These are phyloP conservation scores for Trisateles emortualis DNA, from an alignment of 2,888 invertebrate species.

Conservation along the genomic window DNA sequence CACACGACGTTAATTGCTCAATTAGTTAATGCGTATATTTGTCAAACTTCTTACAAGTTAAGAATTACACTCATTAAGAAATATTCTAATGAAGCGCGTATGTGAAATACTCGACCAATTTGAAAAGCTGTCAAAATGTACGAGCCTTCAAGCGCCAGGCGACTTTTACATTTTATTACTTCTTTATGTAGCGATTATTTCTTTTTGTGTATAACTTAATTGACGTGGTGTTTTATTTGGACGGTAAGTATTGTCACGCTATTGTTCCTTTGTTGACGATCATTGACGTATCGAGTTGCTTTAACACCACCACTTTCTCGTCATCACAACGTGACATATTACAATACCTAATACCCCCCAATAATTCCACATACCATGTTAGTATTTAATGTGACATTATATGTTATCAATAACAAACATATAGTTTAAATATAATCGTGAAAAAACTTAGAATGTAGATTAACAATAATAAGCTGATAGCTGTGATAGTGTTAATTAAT, in stretches of 20 bases:
- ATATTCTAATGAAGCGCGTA: slow-evolving; percentile 22
- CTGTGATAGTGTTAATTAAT: too few species aligned
- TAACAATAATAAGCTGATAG: too few species aligned
- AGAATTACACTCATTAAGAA: slow-evolving; percentile 29
- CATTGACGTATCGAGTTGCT: too few species aligned
- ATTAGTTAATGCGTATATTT: slow-evolving; percentile 20
- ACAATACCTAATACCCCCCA: too few species aligned
- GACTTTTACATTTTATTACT: slow-evolving; percentile 23
- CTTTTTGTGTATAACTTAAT: neutral
- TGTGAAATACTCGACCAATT: slow-evolving; percentile 9
- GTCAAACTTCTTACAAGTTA: slow-evolving; percentile 27
- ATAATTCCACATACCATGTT: too few species aligned
- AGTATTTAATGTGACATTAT: too few species aligned
- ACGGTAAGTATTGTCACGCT: neutral
- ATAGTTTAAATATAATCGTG: too few species aligned
- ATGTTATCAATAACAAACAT: too few species aligned
- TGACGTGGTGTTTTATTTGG: neutral
- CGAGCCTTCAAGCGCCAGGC: slow-evolving; percentile 6
- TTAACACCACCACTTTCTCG: too few species aligned
- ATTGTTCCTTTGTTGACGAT: too few species aligned
- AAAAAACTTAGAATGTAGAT: too few species aligned
- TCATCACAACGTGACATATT: too few species aligned
- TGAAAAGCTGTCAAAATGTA: slow-evolving; percentile 14
- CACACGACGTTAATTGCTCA: slow-evolving; percentile 16
- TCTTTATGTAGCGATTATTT: slow-evolving; percentile 1